phyloP scores from a whole-genome alignment of 2,797 vertebrate species.

The Capromys pilorides region DNA sequence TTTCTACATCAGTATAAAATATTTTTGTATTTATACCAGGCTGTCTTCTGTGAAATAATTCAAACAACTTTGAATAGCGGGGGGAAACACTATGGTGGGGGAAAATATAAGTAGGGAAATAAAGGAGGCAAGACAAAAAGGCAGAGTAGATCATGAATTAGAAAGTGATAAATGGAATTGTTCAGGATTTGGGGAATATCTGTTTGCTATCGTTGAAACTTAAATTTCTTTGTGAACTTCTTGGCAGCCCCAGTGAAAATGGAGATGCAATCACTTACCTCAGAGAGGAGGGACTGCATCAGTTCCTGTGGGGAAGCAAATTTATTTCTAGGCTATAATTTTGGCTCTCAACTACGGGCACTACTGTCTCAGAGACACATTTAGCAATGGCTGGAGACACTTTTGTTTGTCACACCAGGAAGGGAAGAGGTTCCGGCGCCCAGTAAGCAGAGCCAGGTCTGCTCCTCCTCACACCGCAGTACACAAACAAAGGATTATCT shows the following conservation, averaged over 20 bases:
- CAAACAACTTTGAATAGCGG: constrained; percentile 32
- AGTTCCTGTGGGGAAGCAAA: not conserved
- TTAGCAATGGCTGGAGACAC: not conserved
- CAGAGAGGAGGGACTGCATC: not conserved
- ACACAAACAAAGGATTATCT: not conserved
- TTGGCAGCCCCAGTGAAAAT: not conserved
- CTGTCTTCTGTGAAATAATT: constrained; percentile 39
- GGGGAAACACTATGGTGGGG: not conserved
- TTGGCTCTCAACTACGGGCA: not conserved
- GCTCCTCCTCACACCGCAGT: fast-evolving
- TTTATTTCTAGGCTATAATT: not conserved
- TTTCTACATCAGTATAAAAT: constrained; percentile 55
- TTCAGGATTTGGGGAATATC: not conserved
- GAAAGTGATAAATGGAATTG: not conserved
- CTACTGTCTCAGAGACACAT: not conserved
- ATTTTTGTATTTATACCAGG: constrained; percentile 30
- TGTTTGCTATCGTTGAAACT: not conserved
- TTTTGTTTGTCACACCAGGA: not conserved
- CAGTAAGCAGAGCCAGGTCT: not conserved
- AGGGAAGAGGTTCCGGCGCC: fast-evolving
- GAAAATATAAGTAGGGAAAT: not conserved
- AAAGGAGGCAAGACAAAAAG: not conserved
- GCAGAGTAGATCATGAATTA: not conserved
- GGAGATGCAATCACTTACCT: not conserved
- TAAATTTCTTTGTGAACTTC: constrained; percentile 26